Conservation (phyloP, 2,797 vertebrate genomes). For the Tamandua tetradactyla region DNA sequence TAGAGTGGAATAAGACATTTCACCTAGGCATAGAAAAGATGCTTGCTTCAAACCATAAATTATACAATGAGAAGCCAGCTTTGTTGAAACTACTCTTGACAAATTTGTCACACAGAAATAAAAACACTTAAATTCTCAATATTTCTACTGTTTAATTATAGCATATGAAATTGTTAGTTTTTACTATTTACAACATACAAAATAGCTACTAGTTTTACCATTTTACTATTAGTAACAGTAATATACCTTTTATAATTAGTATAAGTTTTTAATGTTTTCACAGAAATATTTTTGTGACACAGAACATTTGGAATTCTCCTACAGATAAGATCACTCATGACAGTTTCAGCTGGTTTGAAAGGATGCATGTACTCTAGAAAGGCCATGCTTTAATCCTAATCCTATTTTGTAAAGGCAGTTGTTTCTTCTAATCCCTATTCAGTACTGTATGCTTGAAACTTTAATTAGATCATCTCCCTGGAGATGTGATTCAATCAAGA, state of each 20-base stretch:
- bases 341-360: no score
- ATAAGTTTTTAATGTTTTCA: constrained; percentile 18
- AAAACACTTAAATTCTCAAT: neutral
- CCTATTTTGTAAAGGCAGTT: no score
- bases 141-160: constrained; percentile 13
- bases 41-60: neutral
- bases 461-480: no score
- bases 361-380: no score
- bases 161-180: neutral
- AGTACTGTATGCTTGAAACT: no score
- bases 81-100: neutral
- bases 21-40: neutral
- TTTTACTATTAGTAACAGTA: no score
- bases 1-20: neutral
- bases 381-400: no score
- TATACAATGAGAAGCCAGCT: neutral
- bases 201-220: neutral
- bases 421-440: no score
- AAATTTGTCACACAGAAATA: constrained; percentile 23
- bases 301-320: neutral
- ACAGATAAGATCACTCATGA: neutral
- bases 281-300: neutral
- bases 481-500: no score
- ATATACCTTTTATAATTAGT: neutral
- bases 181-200: neutral